Conservation (phyloP, 2,113 vertebrate species). For the Myrmecophaga tridactyla region DNA sequence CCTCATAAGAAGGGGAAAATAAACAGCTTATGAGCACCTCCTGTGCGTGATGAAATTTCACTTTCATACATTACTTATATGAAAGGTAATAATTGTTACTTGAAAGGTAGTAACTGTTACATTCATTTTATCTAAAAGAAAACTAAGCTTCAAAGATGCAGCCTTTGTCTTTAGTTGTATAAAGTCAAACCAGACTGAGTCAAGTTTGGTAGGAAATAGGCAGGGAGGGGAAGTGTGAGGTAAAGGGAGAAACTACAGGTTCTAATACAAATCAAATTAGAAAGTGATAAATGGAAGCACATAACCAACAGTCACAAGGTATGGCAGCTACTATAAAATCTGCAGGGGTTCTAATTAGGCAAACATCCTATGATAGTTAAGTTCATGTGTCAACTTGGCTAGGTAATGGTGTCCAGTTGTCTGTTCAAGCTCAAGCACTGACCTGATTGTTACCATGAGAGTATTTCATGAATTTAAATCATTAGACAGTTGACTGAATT, state of each 20-base stretch:
- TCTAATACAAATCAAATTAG: background rate
- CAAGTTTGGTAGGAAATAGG: background rate
- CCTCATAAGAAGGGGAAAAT: background rate
- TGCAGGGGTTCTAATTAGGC: background rate
- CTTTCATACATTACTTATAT: background rate
- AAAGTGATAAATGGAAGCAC: background rate
- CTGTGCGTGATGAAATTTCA: background rate
- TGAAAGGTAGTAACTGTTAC: background rate
- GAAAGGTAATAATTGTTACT: background rate
- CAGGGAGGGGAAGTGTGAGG: background rate
- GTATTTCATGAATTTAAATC: too few relatives aligned
- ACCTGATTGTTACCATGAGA: too few relatives aligned
- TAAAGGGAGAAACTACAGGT: background rate
- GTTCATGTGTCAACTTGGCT: too few relatives aligned
- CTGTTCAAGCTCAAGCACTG: too few relatives aligned
- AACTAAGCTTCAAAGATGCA: background rate
- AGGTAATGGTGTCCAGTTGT: too few relatives aligned
- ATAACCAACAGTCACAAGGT: background rate
- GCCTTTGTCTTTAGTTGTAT: too few relatives aligned
- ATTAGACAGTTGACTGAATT: too few relatives aligned
- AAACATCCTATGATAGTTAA: background rate
- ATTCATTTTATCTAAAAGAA: background rate
- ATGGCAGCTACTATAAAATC: background rate
- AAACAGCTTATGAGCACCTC: background rate
- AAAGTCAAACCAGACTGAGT: too few relatives aligned